Conservation (phyloP, 2,888 invertebrate species). For the Drosophila antonietae region DNA sequence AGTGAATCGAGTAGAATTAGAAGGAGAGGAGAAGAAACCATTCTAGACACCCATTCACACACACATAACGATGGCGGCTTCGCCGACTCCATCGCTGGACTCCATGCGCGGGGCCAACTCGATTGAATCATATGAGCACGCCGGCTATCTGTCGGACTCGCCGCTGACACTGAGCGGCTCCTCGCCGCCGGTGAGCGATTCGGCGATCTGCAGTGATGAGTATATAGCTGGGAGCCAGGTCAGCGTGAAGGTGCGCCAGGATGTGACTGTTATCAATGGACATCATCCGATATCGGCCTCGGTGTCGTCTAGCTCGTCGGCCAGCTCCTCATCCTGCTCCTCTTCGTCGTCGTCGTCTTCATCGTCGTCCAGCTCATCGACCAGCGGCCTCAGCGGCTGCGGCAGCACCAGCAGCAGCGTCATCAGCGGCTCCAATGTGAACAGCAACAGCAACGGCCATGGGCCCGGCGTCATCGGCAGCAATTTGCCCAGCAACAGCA, state of each 20-base stretch:
- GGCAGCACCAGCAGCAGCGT: constrained; percentile 86
- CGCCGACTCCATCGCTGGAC: constrained; percentile 95
- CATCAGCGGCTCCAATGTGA: constrained; percentile 48
- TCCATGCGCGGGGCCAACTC: constrained; percentile 94
- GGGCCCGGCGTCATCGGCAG: constrained; percentile 86
- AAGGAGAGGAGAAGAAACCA: neutral
- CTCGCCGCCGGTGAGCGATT: constrained; percentile 93
- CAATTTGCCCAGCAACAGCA: constrained; percentile 74
- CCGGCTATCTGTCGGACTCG: constrained; percentile 90
- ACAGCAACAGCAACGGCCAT: constrained; percentile 82
- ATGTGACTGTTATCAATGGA: constrained; percentile 79
- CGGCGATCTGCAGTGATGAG: constrained; percentile 90
- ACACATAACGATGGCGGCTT: constrained; percentile 92
- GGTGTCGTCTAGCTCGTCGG: constrained; percentile 81
- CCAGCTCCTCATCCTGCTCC: constrained; percentile 80
- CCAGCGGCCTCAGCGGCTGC: constrained; percentile 86
- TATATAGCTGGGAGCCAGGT: constrained; percentile 83
- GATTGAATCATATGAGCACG: constrained; percentile 94
- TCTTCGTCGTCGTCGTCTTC: constrained; percentile 77
- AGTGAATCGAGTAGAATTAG: neutral
- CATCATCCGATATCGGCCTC: constrained; percentile 83
- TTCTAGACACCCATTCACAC: constrained; percentile 11
- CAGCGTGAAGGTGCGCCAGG: constrained; percentile 70
- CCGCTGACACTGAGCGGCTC: constrained; percentile 94
- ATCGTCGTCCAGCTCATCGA: constrained; percentile 76